phyloP scores from a whole-genome alignment of 2,113 vertebrate species.

The Mormyrus lacerda region DNA sequence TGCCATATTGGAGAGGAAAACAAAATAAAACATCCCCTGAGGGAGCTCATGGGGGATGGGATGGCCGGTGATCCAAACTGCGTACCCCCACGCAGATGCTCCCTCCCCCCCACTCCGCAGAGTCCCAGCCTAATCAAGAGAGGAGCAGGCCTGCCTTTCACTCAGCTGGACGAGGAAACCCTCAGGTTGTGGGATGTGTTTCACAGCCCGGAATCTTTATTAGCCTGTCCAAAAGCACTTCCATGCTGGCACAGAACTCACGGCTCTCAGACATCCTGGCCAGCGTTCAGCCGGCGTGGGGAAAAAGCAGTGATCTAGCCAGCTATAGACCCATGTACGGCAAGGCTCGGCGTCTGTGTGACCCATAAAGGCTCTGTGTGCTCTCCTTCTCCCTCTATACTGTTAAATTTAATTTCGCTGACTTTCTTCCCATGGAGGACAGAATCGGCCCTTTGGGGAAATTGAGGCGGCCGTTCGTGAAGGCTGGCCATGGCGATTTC shows the following conservation, averaged over 20 bases:
- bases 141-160: background rate
- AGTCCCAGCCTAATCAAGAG: background rate
- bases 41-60: background rate
- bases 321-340: background rate
- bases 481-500: background rate
- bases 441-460: background rate
- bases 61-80: background rate
- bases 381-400: background rate
- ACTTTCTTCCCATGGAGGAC: background rate
- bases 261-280: background rate
- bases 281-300: background rate
- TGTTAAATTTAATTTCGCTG: background rate
- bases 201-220: background rate
- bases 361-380: background rate
- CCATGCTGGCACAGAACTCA: background rate
- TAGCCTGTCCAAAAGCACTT: conserved; percentile 1
- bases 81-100: background rate
- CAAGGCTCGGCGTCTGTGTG: background rate
- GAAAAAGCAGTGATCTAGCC: background rate
- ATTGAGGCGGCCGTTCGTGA: background rate
- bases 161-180: background rate
- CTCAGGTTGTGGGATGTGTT: background rate
- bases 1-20: background rate
- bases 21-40: background rate
- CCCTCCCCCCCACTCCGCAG: background rate